Percentiles rank a stretch among this genome's conserved stretches.
These are phyloP conservation scores for Stramonita haemastoma DNA, from an alignment of 2,888 invertebrate species.

Conservation along the genomic window DNA sequence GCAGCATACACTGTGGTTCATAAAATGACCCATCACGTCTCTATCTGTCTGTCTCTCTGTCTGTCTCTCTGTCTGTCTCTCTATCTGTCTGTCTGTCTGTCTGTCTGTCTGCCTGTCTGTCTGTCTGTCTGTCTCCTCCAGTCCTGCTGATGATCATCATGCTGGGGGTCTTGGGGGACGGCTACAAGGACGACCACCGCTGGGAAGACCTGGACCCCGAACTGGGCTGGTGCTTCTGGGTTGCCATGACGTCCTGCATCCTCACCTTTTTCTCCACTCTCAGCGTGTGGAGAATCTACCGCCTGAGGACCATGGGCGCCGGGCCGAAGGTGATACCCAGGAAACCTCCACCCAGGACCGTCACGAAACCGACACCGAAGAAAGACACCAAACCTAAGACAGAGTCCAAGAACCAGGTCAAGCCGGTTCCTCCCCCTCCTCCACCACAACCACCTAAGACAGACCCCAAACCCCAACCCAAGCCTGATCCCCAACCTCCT, in stretches of 20 bases:
- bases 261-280: neutral
- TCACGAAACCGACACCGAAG: neutral
- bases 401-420: neutral
- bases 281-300: neutral
- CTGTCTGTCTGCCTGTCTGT: too few relatives aligned
- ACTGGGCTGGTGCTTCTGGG: constrained; percentile 8
- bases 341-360: neutral
- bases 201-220: neutral
- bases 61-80: neutral
- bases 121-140: neutral
- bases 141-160: neutral
- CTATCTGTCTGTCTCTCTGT: neutral
- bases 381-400: neutral
- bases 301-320: neutral
- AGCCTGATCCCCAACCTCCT: neutral
- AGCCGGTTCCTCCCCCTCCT: neutral
- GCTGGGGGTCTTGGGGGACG: neutral
- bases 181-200: neutral
- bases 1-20: too few relatives aligned
- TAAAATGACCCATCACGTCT: neutral
- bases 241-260: neutral
- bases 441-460: neutral
- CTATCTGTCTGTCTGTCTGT: too few relatives aligned
- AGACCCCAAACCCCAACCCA: neutral
- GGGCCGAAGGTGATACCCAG: neutral